phyloP scores from a whole-genome alignment of 2,888 invertebrate species.

The Melangyna quadrimaculata region DNA sequence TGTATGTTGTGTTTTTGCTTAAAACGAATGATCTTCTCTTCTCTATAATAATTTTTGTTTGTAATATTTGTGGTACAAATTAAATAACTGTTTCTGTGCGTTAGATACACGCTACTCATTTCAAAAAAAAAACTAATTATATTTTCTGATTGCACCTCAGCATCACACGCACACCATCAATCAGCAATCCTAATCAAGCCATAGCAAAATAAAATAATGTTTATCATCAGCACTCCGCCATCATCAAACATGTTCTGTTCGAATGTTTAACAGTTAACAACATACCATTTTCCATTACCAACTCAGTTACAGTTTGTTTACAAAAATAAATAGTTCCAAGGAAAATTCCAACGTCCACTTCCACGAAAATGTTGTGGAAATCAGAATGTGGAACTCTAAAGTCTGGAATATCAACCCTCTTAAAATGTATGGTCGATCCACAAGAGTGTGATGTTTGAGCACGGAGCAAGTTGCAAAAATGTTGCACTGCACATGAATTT shows the following conservation, averaged over 20 bases:
- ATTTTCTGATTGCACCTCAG: not conserved
- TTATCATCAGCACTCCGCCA: conserved; percentile 8
- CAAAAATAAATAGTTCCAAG: conserved; percentile 11
- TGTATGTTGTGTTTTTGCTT: too few species aligned
- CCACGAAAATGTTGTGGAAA: not conserved
- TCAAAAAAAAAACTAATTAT: not conserved
- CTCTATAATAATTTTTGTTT: too few species aligned
- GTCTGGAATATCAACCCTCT: not conserved
- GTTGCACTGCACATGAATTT: not conserved
- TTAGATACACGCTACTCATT: too few species aligned
- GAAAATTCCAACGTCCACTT: conserved; percentile 7
- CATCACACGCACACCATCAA: not conserved
- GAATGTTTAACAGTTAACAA: not conserved
- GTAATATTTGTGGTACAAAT: too few species aligned
- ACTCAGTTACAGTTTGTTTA: not conserved
- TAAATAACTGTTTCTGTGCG: too few species aligned
- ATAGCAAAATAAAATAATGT: not conserved
- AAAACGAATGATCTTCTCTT: too few species aligned
- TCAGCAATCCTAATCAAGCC: not conserved
- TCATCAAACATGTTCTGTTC: conserved; percentile 13
- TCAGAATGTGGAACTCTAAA: not conserved
- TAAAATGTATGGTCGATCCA: not conserved
- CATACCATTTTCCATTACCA: not conserved
- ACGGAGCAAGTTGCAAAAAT: not conserved
- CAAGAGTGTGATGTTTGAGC: not conserved